Evolutionary conservation across 1,140 invertebrate genomes (phyloP), one percentile per base, ranked within the genome.

Genomic region (Lordiphosa mommai): DNA sequence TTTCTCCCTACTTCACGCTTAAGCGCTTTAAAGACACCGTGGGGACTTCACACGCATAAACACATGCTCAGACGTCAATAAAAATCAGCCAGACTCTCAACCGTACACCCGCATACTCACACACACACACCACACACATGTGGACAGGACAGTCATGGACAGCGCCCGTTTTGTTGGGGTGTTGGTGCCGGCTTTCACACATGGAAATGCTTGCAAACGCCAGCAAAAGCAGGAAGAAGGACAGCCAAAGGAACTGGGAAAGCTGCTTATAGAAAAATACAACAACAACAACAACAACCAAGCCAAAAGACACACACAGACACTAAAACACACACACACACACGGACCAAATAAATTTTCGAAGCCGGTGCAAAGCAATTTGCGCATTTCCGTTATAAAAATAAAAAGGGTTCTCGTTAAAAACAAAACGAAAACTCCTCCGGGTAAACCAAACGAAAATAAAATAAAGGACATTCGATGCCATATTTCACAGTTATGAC

Each of bases 361-460:
- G 59, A 64, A 61, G 64, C 74, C 74, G 74, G 74, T 79, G 74
- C 77, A 80, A 80, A 80, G 76, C 76, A 80, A 80, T 80, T 80
- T 80, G 76, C 76, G 77, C 76, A 80, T 82, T 80, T 80, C 76
- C 76, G 76, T 71, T 84, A 63, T 71, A 82, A 80, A 80, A 80
- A 80, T 76, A 76, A 63, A 82, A 76, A 67, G 66, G 76, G 48
- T 37, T 51, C 76, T 80, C 74, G 76, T 80, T 80, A 80, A 84
- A 84, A 82, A 80, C 76, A 80, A 80, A 82, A 53, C 71, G 61
- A 49, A 59, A 46, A 50, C 53, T 67, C 46, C 53, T 46, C 44
- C 29, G 32, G 63, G 40, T 67, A 46, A 63, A 58, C 47, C 34
- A 27, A 32, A 20, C 12, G 36, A 36, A 36, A 29, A 6, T 33